Evolutionary conservation across 2,888 invertebrate species (phyloP).

Genomic region (Tetragonula carbonaria): DNA sequence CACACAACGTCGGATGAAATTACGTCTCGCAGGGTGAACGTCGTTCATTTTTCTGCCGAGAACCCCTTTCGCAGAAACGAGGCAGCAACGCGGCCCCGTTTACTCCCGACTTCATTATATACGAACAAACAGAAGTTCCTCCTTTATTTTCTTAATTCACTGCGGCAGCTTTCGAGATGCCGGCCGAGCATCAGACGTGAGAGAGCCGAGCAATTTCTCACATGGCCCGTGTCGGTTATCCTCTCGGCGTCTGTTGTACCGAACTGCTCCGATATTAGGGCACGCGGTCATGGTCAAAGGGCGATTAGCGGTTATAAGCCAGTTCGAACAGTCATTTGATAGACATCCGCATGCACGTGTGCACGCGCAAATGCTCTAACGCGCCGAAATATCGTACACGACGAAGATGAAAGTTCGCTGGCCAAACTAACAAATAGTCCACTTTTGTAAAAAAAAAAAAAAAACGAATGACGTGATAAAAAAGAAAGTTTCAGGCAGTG

Average conservation of each 20-base stretch:
- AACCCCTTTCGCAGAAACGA: background rate
- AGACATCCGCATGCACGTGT: background rate
- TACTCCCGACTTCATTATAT: conserved; percentile 17
- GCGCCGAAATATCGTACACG: background rate
- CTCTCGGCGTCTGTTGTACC: conserved; percentile 33
- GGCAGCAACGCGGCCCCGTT: background rate
- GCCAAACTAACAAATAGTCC: no score
- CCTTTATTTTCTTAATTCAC: conserved; percentile 26
- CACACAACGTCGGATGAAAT: background rate
- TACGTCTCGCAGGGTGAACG: background rate
- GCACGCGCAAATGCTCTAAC: background rate
- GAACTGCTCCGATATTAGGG: conserved; percentile 26
- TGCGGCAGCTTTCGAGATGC: conserved; percentile 10
- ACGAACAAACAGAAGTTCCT: conserved; percentile 24
- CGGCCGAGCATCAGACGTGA: background rate
- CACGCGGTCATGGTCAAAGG: conserved; percentile 47
- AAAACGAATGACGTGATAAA: no score
- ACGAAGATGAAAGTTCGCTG: no score
- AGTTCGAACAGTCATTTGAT: conserved; percentile 29
- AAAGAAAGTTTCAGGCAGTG: no score
- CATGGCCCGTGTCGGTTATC: background rate
- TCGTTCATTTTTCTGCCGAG: background rate
- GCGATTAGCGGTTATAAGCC: conserved; percentile 61
- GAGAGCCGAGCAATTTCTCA: conserved; percentile 48
- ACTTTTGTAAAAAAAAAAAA: no score